A percentile compares a stretch with the other conserved stretches of the same genome.
phyloP scores from a whole-genome alignment of 2,888 invertebrate species.

The Parapristionchus giblindavisi region DNA sequence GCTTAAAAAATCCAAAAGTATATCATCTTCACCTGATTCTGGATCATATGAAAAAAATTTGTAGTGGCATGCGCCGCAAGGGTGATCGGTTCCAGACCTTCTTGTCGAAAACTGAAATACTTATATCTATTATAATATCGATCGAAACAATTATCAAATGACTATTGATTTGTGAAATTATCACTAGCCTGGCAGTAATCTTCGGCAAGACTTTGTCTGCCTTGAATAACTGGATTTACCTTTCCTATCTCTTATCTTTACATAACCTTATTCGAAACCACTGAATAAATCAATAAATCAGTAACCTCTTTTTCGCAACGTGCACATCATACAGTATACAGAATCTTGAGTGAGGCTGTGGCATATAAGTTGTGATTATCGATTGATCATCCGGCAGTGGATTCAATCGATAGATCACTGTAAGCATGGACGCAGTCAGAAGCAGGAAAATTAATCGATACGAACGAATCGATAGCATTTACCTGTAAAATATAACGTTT shows the following conservation, averaged over 20 bases:
- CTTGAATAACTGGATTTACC: too few species aligned
- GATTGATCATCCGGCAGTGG: not conserved
- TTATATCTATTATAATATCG: too few species aligned
- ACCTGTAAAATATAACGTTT: too few species aligned
- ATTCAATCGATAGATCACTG: slow-evolving; percentile 12
- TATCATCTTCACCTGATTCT: slow-evolving; percentile 5
- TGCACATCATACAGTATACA: slow-evolving; percentile 13
- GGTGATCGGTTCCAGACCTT: slow-evolving; percentile 12
- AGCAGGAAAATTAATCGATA: not conserved
- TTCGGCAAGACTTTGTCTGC: too few species aligned
- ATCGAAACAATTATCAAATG: too few species aligned
- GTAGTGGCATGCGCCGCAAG: slow-evolving; percentile 13
- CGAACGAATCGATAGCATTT: not conserved
- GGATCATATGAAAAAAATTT: slow-evolving; percentile 8
- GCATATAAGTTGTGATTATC: not conserved
- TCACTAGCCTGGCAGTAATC: too few species aligned
- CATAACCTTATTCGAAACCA: too few species aligned
- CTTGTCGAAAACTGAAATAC: slow-evolving; percentile 9
- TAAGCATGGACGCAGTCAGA: slow-evolving; percentile 17
- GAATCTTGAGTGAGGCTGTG: slow-evolving; percentile 4
- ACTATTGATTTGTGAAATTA: too few species aligned
- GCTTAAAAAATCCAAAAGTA: not conserved
- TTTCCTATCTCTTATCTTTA: too few species aligned
- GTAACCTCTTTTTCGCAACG: not conserved
- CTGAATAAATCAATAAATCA: not conserved